These are phyloP conservation scores for Gephyroberyx darwinii DNA, from an alignment of 2,797 vertebrate genomes.

Conservation along the genomic window DNA sequence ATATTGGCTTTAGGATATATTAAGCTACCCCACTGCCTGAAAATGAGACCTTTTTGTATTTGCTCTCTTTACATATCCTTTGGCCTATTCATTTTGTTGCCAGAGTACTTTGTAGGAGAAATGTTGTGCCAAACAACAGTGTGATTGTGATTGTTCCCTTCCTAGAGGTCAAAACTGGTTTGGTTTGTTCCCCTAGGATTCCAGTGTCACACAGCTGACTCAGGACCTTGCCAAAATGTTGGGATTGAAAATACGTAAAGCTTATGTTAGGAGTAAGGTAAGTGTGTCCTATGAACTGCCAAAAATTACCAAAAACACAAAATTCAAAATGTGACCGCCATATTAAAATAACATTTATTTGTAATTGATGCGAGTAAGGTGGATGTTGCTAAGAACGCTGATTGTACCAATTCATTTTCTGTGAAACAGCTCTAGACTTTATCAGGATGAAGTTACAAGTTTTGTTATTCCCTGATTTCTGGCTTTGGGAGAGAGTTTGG, in stretches of 20 bases:
- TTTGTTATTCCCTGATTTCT: neutral
- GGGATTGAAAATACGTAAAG: constrained; percentile 97
- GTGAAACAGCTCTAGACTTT: neutral
- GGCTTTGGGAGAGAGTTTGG: accelerated
- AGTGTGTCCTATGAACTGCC: constrained; percentile 30
- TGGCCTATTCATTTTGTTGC: no score
- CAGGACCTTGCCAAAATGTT: constrained; percentile 95
- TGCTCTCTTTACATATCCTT: no score
- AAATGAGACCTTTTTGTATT: no score
- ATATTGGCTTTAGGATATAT: no score
- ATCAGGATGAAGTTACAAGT: neutral
- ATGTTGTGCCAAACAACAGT: no score
- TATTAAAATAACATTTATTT: neutral
- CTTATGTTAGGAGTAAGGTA: constrained; percentile 95
- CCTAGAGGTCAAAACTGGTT: neutral
- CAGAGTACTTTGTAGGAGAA: no score
- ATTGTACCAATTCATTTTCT: neutral
- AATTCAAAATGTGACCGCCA: neutral
- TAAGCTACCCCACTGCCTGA: no score
- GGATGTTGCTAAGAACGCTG: neutral
- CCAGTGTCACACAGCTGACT: constrained; percentile 93
- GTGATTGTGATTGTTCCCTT: no score
- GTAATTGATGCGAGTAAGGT: neutral
- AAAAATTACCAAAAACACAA: neutral
- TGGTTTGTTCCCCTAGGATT: constrained; percentile 82